phyloP scores from a whole-genome alignment of 2,888 invertebrate genomes.

The Lydus trimaculatus region DNA sequence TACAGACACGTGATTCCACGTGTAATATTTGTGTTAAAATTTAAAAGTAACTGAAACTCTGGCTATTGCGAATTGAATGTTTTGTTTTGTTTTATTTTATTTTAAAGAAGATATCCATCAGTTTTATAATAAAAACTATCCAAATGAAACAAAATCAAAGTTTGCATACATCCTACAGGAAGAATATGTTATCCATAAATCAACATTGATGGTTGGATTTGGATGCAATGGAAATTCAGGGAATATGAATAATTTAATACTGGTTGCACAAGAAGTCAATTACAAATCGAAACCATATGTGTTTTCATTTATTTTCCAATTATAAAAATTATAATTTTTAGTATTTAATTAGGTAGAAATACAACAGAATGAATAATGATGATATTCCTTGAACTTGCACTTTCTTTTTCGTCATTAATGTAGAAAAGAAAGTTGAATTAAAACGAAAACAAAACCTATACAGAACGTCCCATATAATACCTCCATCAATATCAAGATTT shows the following conservation, averaged over 20 bases:
- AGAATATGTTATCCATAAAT: not conserved
- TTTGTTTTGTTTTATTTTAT: too few relatives aligned
- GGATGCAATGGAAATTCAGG: not conserved
- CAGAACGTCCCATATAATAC: too few relatives aligned
- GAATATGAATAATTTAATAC: not conserved
- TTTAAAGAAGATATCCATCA: too few relatives aligned
- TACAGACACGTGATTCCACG: constrained; percentile 45
- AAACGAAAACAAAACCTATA: not conserved
- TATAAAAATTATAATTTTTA: not conserved
- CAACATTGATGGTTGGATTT: not conserved
- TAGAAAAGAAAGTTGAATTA: not conserved
- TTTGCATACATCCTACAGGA: too few relatives aligned
- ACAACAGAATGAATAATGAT: not conserved
- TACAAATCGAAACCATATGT: not conserved
- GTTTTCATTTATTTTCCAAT: not conserved
- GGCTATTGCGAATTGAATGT: too few relatives aligned
- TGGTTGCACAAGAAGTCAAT: not conserved
- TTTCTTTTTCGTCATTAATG: not conserved
- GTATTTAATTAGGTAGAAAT: not conserved
- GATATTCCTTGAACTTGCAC: not conserved
- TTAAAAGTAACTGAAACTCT: too few relatives aligned
- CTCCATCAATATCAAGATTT: too few relatives aligned
- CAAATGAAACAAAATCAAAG: too few relatives aligned
- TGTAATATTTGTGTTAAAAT: constrained; percentile 14
- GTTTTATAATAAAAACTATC: too few relatives aligned